A percentile compares a stretch with the other conserved stretches of the same genome.
Evolutionary conservation across 2,797 vertebrate genomes (phyloP).

Genomic region (Ctenosaura bakeri): DNA sequence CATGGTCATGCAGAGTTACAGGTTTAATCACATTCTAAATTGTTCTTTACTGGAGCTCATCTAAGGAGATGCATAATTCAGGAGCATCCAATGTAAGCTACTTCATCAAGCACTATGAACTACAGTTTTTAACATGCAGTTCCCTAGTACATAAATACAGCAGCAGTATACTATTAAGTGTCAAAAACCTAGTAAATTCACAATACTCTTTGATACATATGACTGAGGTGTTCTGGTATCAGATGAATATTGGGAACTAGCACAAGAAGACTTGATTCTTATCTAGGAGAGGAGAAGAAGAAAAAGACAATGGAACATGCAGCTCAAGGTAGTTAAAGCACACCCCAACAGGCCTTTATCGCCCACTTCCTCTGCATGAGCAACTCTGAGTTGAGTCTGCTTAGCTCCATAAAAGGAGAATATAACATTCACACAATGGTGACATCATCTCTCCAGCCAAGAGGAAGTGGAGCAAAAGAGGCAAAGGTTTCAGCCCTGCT

Average conservation of each 20-base stretch:
- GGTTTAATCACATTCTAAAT: not conserved
- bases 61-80: not conserved
- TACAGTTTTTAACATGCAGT: not conserved
- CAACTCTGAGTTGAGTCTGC: slow-evolving; percentile 61
- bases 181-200: not conserved
- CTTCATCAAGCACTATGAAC: not conserved
- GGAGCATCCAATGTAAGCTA: not conserved
- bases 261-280: not conserved
- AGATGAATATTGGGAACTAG: not conserved
- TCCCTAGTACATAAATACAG: not conserved
- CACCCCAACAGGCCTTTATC: slow-evolving; percentile 63
- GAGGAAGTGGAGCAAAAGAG: slow-evolving; percentile 79
- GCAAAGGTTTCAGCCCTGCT: slow-evolving; percentile 65
- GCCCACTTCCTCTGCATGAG: slow-evolving; percentile 79
- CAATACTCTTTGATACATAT: not conserved
- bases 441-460: slow-evolving; percentile 79
- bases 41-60: not conserved
- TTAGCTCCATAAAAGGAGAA: slow-evolving; percentile 85
- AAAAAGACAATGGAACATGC: slow-evolving; percentile 25
- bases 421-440: slow-evolving; percentile 68
- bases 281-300: not conserved
- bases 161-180: not conserved
- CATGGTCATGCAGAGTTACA: not conserved
- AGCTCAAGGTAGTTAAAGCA: slow-evolving; percentile 57
- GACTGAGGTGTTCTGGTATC: not conserved